Evolutionary conservation across 2,797 vertebrate species (phyloP), one percentile per base, ranked within the genome.

Genomic region (Cossypha heuglini): DNA sequence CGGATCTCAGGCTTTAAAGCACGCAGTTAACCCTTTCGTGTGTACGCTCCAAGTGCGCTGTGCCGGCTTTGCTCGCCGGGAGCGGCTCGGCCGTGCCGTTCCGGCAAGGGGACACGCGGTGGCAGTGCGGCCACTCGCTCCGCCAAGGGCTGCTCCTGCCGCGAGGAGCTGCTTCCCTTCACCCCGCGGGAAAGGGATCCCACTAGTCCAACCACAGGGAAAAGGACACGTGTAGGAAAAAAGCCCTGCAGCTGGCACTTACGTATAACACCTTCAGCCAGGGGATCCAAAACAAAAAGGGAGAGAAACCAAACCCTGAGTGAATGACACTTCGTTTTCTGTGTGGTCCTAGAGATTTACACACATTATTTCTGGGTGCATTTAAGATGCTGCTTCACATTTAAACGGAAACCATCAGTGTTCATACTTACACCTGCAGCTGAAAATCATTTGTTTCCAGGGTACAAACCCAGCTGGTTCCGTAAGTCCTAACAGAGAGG

Each of bases 21-120:
- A 7, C 0, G 16, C 37, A 16, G 15, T 46, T 16, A 55, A 13
- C 54, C 31, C 54, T 18, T 71, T 16, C 28, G 18, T 8, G 42
- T 1, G 13, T 4, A 0, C 8, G 13, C 8, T 12, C 19, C 42
- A 11, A 3, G 17, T 0, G 16, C 7, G 11, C 55, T 20, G 5
- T 5, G 20, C 15, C 7, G 35, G 42, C 5, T 48, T 26, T 10
- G 25, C 46, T 26, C 9, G 25, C 46, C 25, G 13, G 37, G 33
- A 31, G 25, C 18, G 0, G 21, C 11, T 6, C 0, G 68, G 58
- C 3, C 5, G 6, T 71, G 94, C 43, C 13, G 16, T 94, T 86
- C 49, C 42, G 3, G 16, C 3, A 0, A 5, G 51, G 37, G 42
- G 49, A 77, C 96, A 29, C 58, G 79, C 38, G 96, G 88, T 90